These are phyloP conservation scores for Cylloceria caligata DNA, from an alignment of 2,888 invertebrate genomes.

Conservation along the genomic window DNA sequence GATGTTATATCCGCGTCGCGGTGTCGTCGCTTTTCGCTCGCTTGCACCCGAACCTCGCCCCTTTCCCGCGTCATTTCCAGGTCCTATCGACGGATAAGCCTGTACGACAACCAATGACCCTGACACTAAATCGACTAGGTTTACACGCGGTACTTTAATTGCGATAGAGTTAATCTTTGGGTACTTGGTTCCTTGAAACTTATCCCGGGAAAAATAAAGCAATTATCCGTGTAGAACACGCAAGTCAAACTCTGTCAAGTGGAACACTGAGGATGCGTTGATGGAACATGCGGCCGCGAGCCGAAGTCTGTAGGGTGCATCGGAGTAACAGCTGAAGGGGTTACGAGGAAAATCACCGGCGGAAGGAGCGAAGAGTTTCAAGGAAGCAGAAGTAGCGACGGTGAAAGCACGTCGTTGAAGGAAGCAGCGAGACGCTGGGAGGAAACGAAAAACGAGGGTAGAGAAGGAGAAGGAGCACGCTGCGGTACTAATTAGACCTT, in stretches of 20 bases:
- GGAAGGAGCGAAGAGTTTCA: constrained; percentile 25
- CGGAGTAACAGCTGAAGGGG: neutral
- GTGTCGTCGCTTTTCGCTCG: constrained; percentile 37
- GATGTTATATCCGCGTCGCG: constrained; percentile 37
- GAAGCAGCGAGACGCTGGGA: constrained; percentile 5
- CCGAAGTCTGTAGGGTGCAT: neutral
- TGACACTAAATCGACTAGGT: neutral
- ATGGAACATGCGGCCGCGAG: neutral
- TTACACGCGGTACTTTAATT: neutral
- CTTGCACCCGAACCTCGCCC: constrained; percentile 3
- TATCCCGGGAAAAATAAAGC: neutral
- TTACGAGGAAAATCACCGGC: neutral
- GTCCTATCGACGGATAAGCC: constrained; percentile 5
- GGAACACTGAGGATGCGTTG: neutral
- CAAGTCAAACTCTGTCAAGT: neutral
- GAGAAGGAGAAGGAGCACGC: constrained; percentile 33
- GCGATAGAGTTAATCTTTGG: neutral
- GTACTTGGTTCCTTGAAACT: neutral
- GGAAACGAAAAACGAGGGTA: constrained; percentile 25
- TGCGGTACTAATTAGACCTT: constrained; percentile 78
- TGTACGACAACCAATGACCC: neutral
- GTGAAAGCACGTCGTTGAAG: neutral
- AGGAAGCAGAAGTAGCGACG: neutral
- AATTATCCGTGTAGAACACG: neutral
- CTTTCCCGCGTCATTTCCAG: constrained; percentile 16